Evolutionary conservation across 2,113 vertebrate genomes (phyloP).

Genomic region (Sylvilagus bachmani): DNA sequence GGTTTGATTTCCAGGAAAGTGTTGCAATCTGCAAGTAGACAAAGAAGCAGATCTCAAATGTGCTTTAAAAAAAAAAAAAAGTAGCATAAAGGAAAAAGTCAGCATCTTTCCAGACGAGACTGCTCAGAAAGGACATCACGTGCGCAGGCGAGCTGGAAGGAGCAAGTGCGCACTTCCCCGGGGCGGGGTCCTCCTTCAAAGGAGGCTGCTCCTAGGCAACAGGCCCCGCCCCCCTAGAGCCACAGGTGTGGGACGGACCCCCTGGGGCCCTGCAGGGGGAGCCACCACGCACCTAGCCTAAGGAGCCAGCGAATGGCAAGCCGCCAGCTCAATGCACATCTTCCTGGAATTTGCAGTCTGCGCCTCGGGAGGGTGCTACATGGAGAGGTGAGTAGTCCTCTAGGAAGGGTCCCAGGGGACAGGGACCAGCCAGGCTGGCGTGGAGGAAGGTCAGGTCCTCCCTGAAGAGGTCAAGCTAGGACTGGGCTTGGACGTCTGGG

Average conservation of each 20-base stretch:
- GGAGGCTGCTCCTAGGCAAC: background rate
- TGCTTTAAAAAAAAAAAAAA: conserved; percentile 32
- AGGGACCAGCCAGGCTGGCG: background rate
- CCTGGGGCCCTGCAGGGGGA: background rate
- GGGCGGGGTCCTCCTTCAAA: background rate
- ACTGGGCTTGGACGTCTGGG: background rate
- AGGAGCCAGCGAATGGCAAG: background rate
- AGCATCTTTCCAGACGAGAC: conserved; percentile 49
- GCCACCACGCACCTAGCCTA: background rate
- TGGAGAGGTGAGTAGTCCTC: background rate
- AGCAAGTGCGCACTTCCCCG: background rate
- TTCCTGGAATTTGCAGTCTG: background rate
- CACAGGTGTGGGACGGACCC: too few species aligned
- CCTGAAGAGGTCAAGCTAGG: background rate
- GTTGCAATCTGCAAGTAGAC: conserved; percentile 59
- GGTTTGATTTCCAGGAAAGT: conserved; percentile 62
- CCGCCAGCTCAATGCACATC: too few species aligned
- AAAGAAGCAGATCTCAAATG: conserved; percentile 53
- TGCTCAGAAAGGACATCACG: conserved; percentile 51
- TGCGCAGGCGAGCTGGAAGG: background rate
- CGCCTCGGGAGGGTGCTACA: background rate
- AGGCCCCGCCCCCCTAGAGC: background rate
- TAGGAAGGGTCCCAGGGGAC: too few species aligned
- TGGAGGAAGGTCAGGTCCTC: background rate
- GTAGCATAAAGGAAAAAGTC: conserved; percentile 36